Evolutionary conservation across 1,140 invertebrate species (phyloP), one percentile per base, ranked within the genome.

Genomic region (Magallana gigas): DNA sequence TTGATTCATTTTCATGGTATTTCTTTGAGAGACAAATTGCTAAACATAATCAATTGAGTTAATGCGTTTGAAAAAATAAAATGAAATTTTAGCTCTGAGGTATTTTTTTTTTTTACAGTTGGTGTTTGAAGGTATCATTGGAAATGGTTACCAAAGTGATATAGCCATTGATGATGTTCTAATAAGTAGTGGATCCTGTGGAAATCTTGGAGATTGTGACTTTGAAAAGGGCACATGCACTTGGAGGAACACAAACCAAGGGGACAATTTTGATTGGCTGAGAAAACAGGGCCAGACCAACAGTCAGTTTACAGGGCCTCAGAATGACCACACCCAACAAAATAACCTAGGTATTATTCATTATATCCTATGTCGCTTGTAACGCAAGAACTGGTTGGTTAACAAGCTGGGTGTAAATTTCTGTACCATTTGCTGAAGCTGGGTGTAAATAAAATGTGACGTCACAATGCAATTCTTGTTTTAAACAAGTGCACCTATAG

Each of bases 131-230:
- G 97, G 96, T 1, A 95, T 96, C 62, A 95, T 97, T 11, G 97
- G 97, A 5, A 97, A 96, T 83, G 96, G 95, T 76, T 94, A 96
- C 90, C 71, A 76, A n/a, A 97, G 97, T 29, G 96, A 97, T 89
- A 97, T 97, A 90, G 97, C 96, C 14, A 96, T 97, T 36, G 97
- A 97, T 93, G 97, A 97, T 89, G 95, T 97, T n/a, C 95, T 96
- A 1, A 96, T 97, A 85, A 94, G 95, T 7, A 95, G 95, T 62
- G 96, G 96, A 62, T 87, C 91, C 16, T 92, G 92, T 89, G 76
- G 91, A 14, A 85, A 84, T 1, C 71, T 86, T 57, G 90, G 90
- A 12, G 87, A 89, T 14, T 92, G 91, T 89, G 87, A 88, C 48
- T 91, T 92, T 88, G 91, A 92, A 84, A 92, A 91, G 18, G 92